Conservation (phyloP, 2,888 invertebrate species). For the Trisateles emortualis region DNA sequence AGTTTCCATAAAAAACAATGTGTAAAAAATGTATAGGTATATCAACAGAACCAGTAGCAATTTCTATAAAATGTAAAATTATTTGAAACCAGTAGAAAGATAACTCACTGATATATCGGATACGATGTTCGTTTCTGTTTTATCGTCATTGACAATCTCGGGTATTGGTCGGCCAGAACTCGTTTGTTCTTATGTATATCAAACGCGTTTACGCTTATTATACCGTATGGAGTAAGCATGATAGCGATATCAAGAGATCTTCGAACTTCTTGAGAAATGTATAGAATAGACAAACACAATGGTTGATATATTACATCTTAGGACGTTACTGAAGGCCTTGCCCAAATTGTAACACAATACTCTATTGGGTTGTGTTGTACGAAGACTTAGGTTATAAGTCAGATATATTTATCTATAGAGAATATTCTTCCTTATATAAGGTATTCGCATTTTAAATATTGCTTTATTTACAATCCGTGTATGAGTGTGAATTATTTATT, state of each 20-base stretch:
- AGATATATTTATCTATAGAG: too few species aligned
- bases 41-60: not conserved
- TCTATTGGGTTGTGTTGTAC: not conserved
- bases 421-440: too few species aligned
- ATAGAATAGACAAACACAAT: constrained; percentile 16
- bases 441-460: too few species aligned
- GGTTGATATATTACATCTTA: constrained; percentile 12
- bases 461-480: too few species aligned
- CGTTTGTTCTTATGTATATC: constrained; percentile 41
- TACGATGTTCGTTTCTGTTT: constrained; percentile 43
- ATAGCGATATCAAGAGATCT: constrained; percentile 18
- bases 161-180: constrained; percentile 41
- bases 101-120: constrained; percentile 43
- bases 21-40: too few species aligned
- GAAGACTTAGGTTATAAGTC: not conserved
- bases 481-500: too few species aligned
- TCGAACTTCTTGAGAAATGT: constrained; percentile 10
- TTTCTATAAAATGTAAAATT: constrained; percentile 13
- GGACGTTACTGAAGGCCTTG: constrained; percentile 4
- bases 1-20: too few species aligned
- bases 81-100: constrained; percentile 14
- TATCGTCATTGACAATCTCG: constrained; percentile 47
- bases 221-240: constrained; percentile 19
- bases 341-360: constrained; percentile 14
- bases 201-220: constrained; percentile 29